Evolutionary conservation across 2,113 vertebrate genomes (phyloP), one percentile per base, ranked within the genome.

Genomic region (Monopterus albus): DNA sequence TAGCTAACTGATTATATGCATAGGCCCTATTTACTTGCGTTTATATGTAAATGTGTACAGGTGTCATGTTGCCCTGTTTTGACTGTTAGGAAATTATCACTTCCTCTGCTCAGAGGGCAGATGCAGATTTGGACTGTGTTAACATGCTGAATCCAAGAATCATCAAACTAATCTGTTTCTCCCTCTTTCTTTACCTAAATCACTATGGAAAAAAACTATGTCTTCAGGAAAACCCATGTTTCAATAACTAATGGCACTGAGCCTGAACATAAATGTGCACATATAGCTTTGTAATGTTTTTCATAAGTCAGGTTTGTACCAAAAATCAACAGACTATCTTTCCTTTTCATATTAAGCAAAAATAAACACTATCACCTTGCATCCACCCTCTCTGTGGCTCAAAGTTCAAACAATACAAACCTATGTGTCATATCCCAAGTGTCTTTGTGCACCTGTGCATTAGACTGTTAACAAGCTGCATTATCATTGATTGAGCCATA

Each of bases 71-170:
- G 49, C 47, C 45, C 23, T 64, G 49, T 23, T 59, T 49, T 67
- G 40, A 67, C 56, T 66, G 31, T 36, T 20, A 6, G 23, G 45
- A 73, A 84, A 71, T 31, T 10, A 29, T n/a, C 9, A 42, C 5
- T n/a, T 12, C 13, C 23, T 40, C 14, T 36, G 23, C 33, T 21
- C 5, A 11, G 21, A 39, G 11, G n/a, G 20, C 13, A 38, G 18
- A 29, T 6, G 13, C 31, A 38, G 42, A 20, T 56, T 4, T 49
- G 29, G 8, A 31, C 8, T n/a, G n/a, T n/a, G n/a, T n/a, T n/a
- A n/a, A n/a, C n/a, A 15, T 12, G n/a, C 18, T 26, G 6, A 18
- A 58, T 50, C 21, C 5, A 56, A 46, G 51, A n/a, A n/a, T n/a
- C n/a, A n/a, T n/a, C n/a, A n/a, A n/a, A n/a, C n/a, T n/a, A n/a